Evolutionary conservation across 2,797 vertebrate species (phyloP).

Genomic region (Arctocebus calabarensis): DNA sequence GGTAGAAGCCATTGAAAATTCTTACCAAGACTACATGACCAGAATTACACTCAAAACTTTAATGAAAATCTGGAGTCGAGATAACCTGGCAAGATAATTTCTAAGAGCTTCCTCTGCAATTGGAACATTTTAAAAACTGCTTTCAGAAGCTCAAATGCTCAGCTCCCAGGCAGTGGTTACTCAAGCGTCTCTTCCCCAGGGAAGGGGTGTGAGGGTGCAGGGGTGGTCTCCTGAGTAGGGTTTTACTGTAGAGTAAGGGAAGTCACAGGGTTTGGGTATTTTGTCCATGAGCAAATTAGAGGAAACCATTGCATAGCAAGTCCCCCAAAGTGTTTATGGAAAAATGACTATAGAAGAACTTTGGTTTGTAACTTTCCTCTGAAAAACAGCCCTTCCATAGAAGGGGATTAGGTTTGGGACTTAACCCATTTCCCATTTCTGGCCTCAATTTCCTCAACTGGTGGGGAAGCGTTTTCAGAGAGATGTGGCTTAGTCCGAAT

Average conservation of each 20-base stretch:
- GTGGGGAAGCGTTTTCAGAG: background rate
- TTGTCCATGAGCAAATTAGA: background rate
- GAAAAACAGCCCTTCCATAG: background rate
- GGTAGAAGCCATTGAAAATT: conserved; percentile 62
- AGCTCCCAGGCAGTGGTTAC: background rate
- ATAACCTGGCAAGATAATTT: conserved; percentile 26
- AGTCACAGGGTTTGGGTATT: background rate
- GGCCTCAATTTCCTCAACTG: background rate
- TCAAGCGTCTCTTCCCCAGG: background rate
- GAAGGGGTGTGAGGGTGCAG: background rate
- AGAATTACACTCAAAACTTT: conserved; percentile 39
- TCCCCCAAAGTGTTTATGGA: background rate
- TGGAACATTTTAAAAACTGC: background rate
- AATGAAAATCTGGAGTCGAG: conserved; percentile 43
- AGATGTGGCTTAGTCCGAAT: background rate
- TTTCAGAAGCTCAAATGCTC: background rate
- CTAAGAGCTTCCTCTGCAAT: background rate
- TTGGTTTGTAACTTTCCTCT: background rate
- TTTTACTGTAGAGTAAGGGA: background rate
- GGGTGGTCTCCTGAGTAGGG: background rate
- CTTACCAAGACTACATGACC: background rate
- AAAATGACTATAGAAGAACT: background rate
- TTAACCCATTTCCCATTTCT: background rate
- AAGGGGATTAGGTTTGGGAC: background rate
- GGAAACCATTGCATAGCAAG: background rate